Percentiles rank a stretch among this genome's conserved stretches.
Conservation (phyloP, 1,140 invertebrate genomes). For the Aphaenogaster floridana region DNA sequence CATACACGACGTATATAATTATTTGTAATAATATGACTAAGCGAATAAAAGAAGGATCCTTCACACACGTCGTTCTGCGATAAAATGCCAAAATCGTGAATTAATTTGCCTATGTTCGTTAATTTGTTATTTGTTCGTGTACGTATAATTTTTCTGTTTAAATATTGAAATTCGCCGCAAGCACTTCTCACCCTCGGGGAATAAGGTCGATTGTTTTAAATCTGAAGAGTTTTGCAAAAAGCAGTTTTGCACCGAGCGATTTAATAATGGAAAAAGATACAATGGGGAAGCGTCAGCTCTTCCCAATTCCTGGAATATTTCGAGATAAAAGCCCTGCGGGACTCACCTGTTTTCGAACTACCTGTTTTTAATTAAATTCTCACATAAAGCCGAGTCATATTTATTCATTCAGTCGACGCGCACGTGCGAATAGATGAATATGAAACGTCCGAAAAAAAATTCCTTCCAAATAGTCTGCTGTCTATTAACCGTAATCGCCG, state of each 20-base stretch:
- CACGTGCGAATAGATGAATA: conserved; percentile 34
- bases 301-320: conserved; percentile 29
- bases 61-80: background rate
- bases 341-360: conserved; percentile 30
- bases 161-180: background rate
- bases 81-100: background rate
- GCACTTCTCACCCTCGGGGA: background rate
- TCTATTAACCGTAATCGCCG: conserved; percentile 16
- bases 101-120: background rate
- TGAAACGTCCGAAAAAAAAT: background rate
- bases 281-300: background rate
- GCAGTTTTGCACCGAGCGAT: background rate
- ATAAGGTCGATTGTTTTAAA: conserved; percentile 13
- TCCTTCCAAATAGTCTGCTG: conserved; percentile 28
- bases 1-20: conserved; percentile 1
- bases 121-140: background rate
- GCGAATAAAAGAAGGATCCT: background rate
- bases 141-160: background rate
- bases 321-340: conserved; percentile 14
- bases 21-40: background rate
- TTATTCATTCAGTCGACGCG: conserved; percentile 44
- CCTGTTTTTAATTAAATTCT: conserved; percentile 60
- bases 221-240: conserved; percentile 20
- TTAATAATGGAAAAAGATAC: conserved; percentile 25
- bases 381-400: conserved; percentile 36